Evolutionary conservation across 2,113 vertebrate genomes (phyloP), one percentile per base, ranked within the genome.

Genomic region (Pyrgilauda ruficollis): DNA sequence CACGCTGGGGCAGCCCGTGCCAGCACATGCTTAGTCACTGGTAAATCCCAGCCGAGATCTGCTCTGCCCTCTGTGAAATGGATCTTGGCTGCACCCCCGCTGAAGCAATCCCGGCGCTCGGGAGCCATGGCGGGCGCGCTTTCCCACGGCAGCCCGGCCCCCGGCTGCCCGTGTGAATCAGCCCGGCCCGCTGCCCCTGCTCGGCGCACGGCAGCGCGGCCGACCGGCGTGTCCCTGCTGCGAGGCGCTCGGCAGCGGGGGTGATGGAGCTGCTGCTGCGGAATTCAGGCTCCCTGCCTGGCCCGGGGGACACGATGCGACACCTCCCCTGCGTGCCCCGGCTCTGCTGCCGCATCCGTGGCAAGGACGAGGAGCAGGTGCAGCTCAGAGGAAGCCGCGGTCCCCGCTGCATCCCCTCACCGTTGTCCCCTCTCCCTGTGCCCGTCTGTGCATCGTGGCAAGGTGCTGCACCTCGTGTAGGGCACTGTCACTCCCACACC

Each of bases 11-110:
- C 93, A 94, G 90, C 93, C 96, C 93, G 90, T 95, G 94, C 97
- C 96, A 95, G 97, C 97, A 96, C 97, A 96, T 7, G 93, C 97
- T 98, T 95, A 98, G 97, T 98, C 97, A 97, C 75, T 24, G 85
- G 94, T 94, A 82, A 87, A 88, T 96, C 97, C 95, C 96, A 97
- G 97, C 92, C 95, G 15, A 81, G 92, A 94, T 91, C 75, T 92
- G 87, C 27, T 50, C 95, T 95, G 96, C 97, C 90, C 94, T 81
- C 91, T 97, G 96, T 86, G 75, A 84, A 94, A 94, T 81, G 96
- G 87, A 82, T 96, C 97, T 97, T 88, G 96, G 98, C 97, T 97
- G 96, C 93, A 77, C 88, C 96, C 89, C 92, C 56, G 83, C 96
- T 96, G 95, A 94, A 94, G 96, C 97, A 96, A 93, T 95, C 96